phyloP scores from a whole-genome alignment of 1,140 invertebrate species.

The Cyclargus thomasi region DNA sequence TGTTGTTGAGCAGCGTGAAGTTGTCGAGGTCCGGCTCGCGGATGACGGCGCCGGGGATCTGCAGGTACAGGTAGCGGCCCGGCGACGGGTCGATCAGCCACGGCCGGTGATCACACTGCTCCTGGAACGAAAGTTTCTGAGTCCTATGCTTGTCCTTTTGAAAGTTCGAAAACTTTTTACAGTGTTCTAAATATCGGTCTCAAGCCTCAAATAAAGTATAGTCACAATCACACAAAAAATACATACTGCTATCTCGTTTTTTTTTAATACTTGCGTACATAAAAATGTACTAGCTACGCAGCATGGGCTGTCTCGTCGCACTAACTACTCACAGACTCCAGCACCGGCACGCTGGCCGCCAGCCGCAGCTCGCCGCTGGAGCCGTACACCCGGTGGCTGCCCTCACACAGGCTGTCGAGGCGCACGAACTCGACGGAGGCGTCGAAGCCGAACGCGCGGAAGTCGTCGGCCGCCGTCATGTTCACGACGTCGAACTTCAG shows the following conservation, averaged over 20 bases:
- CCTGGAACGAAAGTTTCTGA: constrained; percentile 68
- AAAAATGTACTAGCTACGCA: no score
- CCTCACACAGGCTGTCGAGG: constrained; percentile 79
- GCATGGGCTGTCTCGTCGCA: no score
- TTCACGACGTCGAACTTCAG: constrained; percentile 86
- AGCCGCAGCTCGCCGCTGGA: constrained; percentile 85
- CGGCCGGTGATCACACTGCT: constrained; percentile 84
- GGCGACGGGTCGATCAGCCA: constrained; percentile 87
- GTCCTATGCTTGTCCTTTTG: no score
- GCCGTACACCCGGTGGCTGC: constrained; percentile 81
- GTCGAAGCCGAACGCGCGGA: constrained; percentile 88
- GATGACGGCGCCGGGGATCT: constrained; percentile 79
- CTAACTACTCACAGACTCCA: constrained; percentile 79
- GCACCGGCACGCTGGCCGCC: constrained; percentile 73
- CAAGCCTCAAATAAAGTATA: no score
- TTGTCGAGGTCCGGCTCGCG: constrained; percentile 71
- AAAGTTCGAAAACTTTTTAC: no score
- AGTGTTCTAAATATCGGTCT: no score
- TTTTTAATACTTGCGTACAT: no score
- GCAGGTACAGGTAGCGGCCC: constrained; percentile 82
- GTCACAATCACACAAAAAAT: no score
- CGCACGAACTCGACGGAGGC: constrained; percentile 88
- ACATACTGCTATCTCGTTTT: no score
- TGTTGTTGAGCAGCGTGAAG: constrained; percentile 68
- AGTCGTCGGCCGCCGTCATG: constrained; percentile 90